Conservation (phyloP, 2,113 vertebrate species). For the Paracanthobrama guichenoti region DNA sequence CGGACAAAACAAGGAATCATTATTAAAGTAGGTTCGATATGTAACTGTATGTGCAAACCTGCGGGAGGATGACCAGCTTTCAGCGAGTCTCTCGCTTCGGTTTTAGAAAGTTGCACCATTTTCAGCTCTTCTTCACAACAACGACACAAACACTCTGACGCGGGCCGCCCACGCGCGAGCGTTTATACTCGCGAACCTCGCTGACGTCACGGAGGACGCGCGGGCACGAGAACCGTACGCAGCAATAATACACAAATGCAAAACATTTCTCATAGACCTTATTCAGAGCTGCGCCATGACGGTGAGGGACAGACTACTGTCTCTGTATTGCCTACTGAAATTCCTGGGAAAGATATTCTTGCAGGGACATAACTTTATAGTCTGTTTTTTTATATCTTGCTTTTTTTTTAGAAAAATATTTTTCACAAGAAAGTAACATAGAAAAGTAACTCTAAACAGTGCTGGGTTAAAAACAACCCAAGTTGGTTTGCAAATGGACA, state of each 20-base stretch:
- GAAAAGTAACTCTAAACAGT: no score
- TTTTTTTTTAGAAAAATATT: no score
- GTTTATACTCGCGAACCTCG: slow-evolving; percentile 24
- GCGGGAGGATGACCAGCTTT: slow-evolving; percentile 76
- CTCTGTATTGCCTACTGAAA: no score
- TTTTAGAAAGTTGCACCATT: slow-evolving; percentile 72
- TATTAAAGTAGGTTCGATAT: background rate
- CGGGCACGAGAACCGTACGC: background rate
- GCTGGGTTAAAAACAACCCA: no score
- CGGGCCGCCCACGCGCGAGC: background rate
- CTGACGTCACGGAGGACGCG: background rate
- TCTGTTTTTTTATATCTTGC: no score
- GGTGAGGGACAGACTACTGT: no score
- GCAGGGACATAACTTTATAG: no score
- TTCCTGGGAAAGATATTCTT: no score
- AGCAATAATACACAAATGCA: background rate
- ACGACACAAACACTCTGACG: background rate
- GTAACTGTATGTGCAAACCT: slow-evolving; percentile 59
- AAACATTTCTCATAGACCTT: background rate
- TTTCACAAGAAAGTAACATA: no score
- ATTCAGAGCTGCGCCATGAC: no score
- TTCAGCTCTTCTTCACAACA: slow-evolving; percentile 30
- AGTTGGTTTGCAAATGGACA: no score
- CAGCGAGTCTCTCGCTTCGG: slow-evolving; percentile 61
- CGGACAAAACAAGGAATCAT: background rate